Conservation (phyloP, 2,888 invertebrate species). For the Clepsis dumicolana region DNA sequence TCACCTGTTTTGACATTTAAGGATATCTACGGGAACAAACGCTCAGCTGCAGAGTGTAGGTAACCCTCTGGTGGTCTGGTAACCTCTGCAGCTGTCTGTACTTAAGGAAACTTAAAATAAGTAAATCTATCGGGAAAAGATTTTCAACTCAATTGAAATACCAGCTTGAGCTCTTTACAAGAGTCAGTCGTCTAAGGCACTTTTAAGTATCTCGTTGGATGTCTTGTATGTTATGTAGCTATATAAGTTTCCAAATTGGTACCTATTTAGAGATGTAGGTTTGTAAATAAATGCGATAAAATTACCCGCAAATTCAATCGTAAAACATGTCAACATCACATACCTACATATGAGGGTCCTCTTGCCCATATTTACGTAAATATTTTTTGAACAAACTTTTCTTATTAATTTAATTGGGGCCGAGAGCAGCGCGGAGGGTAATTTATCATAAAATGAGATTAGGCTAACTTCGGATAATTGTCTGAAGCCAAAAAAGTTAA, state of each 20-base stretch:
- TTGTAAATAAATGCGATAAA: neutral
- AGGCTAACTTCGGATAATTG: slow-evolving; percentile 46
- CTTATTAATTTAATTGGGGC: slow-evolving; percentile 63
- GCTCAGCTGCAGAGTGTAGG: too few relatives aligned
- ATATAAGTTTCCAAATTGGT: neutral
- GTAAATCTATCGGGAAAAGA: too few relatives aligned
- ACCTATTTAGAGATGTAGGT: neutral
- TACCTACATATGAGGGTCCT: slow-evolving; percentile 1
- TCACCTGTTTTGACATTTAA: neutral
- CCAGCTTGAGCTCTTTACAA: too few relatives aligned
- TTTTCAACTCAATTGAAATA: too few relatives aligned
- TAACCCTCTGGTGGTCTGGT: too few relatives aligned
- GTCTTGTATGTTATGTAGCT: too few relatives aligned
- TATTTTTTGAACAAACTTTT: slow-evolving; percentile 55
- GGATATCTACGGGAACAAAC: too few relatives aligned
- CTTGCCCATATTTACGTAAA: slow-evolving; percentile 37
- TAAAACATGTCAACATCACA: neutral
- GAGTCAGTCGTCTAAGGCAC: too few relatives aligned
- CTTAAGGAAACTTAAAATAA: too few relatives aligned
- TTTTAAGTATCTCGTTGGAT: too few relatives aligned
- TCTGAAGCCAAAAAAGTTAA: slow-evolving; percentile 38
- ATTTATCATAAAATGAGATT: slow-evolving; percentile 64
- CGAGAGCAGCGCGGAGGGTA: slow-evolving; percentile 54
- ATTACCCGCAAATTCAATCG: neutral
- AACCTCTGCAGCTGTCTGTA: too few relatives aligned